Evolutionary conservation across 2,113 vertebrate genomes (phyloP).

Genomic region (Entosphenus tridentatus): DNA sequence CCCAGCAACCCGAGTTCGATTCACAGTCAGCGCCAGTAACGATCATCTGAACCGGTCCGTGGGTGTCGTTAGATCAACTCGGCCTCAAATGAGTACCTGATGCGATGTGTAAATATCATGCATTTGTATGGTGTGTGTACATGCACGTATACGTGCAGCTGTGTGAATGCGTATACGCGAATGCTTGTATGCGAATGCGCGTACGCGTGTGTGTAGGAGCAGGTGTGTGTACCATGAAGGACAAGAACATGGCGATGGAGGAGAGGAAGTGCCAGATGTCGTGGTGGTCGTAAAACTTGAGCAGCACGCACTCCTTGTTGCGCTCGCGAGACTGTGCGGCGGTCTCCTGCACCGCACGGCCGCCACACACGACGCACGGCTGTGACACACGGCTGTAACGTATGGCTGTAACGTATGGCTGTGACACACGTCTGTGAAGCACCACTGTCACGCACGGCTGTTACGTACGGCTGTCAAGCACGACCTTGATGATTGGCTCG

Average conservation of each 20-base stretch:
- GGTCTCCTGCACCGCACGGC: slow-evolving; percentile 44
- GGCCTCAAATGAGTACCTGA: not conserved
- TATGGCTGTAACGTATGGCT: no score
- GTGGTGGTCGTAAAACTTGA: slow-evolving; percentile 80
- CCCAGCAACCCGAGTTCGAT: not conserved
- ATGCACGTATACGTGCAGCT: not conserved
- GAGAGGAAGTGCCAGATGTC: slow-evolving; percentile 98
- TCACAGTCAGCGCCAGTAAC: not conserved
- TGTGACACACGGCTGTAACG: no score
- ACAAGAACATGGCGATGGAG: slow-evolving; percentile 93
- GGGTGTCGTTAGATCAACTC: not conserved
- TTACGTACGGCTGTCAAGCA: no score
- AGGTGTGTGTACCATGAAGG: slow-evolving; percentile 45
- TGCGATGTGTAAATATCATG: not conserved
- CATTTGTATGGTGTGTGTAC: not conserved
- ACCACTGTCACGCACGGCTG: no score
- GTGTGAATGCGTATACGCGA: not conserved
- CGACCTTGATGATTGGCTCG: no score
- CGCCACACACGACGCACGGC: not conserved
- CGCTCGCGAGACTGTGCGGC: slow-evolving; percentile 82
- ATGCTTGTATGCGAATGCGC: not conserved
- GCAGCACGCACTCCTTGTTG: slow-evolving; percentile 78
- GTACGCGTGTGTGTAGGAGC: not conserved
- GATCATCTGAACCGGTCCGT: not conserved
- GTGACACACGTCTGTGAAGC: no score